A percentile compares a stretch with the other conserved stretches of the same genome.
phyloP scores from a whole-genome alignment of 1,140 invertebrate species.

The Drosophila sulfurigaster region DNA sequence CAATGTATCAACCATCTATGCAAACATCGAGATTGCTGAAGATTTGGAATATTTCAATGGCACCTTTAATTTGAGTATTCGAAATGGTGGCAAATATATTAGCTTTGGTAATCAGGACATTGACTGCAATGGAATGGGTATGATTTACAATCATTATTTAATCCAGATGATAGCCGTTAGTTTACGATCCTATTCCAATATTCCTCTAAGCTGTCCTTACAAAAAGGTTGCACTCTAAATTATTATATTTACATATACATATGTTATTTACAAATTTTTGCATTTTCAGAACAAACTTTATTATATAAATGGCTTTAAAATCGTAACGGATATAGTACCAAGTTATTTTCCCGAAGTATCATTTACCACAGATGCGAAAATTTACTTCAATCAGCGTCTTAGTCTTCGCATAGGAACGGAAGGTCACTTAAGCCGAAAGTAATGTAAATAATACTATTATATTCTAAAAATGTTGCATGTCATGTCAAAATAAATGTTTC shows the following conservation, averaged over 20 bases:
- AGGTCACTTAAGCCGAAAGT: not conserved
- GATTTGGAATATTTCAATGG: not conserved
- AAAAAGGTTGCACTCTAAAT: slow-evolving; percentile 5
- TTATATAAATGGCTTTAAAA: slow-evolving; percentile 2
- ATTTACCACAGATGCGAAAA: not conserved
- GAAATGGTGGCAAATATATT: not conserved
- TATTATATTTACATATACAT: not conserved
- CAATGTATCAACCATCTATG: not conserved
- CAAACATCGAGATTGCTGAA: not conserved
- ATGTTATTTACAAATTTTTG: not conserved
- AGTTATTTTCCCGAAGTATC: not conserved
- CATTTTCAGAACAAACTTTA: not conserved
- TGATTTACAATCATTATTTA: not conserved
- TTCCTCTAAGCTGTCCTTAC: slow-evolving; percentile 10
- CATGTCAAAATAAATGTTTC: no score
- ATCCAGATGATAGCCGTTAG: not conserved
- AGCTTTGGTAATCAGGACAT: not conserved
- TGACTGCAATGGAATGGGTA: slow-evolving; percentile 2
- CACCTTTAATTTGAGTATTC: not conserved
- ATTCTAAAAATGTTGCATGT: no score
- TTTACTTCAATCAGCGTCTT: not conserved
- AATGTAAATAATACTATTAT: not conserved
- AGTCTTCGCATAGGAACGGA: not conserved
- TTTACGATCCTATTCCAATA: not conserved
- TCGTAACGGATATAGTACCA: not conserved